Evolutionary conservation across 2,888 invertebrate genomes (phyloP), one percentile per base, ranked within the genome.

Genomic region (Odontothrips loti): DNA sequence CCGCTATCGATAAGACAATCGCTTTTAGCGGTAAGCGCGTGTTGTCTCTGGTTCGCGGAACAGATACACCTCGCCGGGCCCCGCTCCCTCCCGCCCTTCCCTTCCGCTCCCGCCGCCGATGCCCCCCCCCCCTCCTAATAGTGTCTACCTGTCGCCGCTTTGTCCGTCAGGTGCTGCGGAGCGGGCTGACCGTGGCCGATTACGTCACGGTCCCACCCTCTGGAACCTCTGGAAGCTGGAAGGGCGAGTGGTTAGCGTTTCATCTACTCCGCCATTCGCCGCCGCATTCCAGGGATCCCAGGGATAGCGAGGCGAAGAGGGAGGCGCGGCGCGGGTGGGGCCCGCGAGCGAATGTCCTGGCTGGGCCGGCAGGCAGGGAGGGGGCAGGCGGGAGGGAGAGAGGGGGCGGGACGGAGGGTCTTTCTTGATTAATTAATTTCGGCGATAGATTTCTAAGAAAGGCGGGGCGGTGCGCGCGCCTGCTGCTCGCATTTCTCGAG

Each of bases 1-100:
- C 68, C 68, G 68, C 68, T 75, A 75, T 75, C 68, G 68, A 75
- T 75, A 75, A 75, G 68, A 75, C 68, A 75, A 75, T 75, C 68
- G 68, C 68, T 75, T 43, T 75, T 75, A 75, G 68, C 68, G 68
- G 68, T 75, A 75, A 68, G 68, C 68, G 68, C 68, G 68, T 27
- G 68, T 75, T 75, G 68, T 75, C 68, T 75, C 11, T 27, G 68
- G 27, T 75, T 75, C 68, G 68, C 12, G 68, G 68, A 75, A 75
- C 23, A 27, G 68, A 75, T 75, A 27, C 23, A 3, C 58, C 58
- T 0, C 58, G 20, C 15, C 17, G 20, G 15, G 20, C 20, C 58
- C 15, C 12, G 23, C 23, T 23, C 1, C 20, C 63, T 1, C 23
- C 11, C 68, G 68, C 68, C 68, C 23, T 2, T 1, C 68, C 68